Evolutionary conservation across 2,113 vertebrate species (phyloP).

Genomic region (Gobiocypris rarus): DNA sequence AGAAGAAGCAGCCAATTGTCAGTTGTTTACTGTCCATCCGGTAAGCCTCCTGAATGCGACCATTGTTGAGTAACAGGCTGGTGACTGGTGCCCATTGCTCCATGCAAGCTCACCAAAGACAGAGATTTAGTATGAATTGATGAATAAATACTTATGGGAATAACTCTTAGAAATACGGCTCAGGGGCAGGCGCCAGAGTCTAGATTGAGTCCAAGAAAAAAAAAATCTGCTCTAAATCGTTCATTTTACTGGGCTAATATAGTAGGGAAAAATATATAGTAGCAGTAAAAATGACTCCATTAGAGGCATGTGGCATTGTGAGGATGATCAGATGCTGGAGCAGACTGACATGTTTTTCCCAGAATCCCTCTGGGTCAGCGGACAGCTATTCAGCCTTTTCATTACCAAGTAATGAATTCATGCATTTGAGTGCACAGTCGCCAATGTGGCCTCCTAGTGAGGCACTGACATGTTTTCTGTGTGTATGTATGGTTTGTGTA

Average conservation of each 20-base stretch:
- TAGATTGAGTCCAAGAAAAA: neutral
- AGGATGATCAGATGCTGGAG: neutral
- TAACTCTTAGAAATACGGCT: neutral
- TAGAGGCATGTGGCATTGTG: slow-evolving; percentile 27
- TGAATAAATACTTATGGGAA: neutral
- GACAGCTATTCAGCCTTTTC: slow-evolving; percentile 42
- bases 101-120: slow-evolving; percentile 45
- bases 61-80: slow-evolving; percentile 71
- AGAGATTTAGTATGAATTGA: slow-evolving; percentile 10
- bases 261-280: neutral
- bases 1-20: slow-evolving; percentile 75
- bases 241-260: slow-evolving; percentile 1
- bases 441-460: slow-evolving; percentile 6
- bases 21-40: slow-evolving; percentile 76
- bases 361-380: neutral
- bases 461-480: slow-evolving; percentile 18
- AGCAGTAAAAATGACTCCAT: slow-evolving; percentile 19
- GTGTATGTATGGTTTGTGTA: slow-evolving; percentile 57
- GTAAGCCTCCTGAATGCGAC: slow-evolving; percentile 68
- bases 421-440: neutral
- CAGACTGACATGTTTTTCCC: slow-evolving; percentile 34
- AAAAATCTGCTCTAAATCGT: neutral
- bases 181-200: neutral
- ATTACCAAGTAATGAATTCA: slow-evolving; percentile 36
- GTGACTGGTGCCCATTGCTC: slow-evolving; percentile 63